Base-by-base conservation (phyloP, 2,888 invertebrate genomes). In the Melinaea marsaeus region DNA sequence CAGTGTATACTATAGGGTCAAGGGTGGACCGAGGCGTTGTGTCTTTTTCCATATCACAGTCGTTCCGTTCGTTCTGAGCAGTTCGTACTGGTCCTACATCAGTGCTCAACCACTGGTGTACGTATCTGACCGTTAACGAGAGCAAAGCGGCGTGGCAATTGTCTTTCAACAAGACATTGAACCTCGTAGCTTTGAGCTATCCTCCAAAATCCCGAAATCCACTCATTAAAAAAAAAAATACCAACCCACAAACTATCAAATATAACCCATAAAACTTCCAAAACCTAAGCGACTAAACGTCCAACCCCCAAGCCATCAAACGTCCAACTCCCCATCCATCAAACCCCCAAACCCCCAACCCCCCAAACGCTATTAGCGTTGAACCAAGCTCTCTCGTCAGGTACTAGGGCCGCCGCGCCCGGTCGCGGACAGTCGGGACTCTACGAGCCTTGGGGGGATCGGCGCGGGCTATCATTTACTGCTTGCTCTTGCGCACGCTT, bases 111-210 rank as follows among this genome's bases (percentile, higher is more conserved):
- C 86, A 85, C 82, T 78, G 73, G 74, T 88, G 90, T 84, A 80
- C 70, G 83, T 87, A 86, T 86, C 89, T 89, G 86, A 84, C 80
- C 22, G 22, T 70, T 62, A 57, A 48, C 80, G 79, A 76, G 77
- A 80, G 81, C 78, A 66, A 60, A 73, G 88, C 67, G 70, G 91
- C 91, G 88, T 80, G 83, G 75, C 88, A 89, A 89, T 90, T 72
- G 91, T 89, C 79, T 91, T 90, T 89, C 90, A 88, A 90, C 88
- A 89, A 91, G 78, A 86, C 91, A 89, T 90, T 90, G 90, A 4
- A 73, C 74, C 80, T 74, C 67, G 90, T 90, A 88, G 76, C 89
- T 85, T 79, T 73, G 67, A 69, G 71, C 64, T 64, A 60, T 51
- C 48, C 48, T 32, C 7, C 22, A 5, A 51, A 3, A 51, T 22